A percentile compares a stretch with the other conserved stretches of the same genome.
phyloP scores from a whole-genome alignment of 2,797 vertebrate species.

The Pseudomugil gertrudae region DNA sequence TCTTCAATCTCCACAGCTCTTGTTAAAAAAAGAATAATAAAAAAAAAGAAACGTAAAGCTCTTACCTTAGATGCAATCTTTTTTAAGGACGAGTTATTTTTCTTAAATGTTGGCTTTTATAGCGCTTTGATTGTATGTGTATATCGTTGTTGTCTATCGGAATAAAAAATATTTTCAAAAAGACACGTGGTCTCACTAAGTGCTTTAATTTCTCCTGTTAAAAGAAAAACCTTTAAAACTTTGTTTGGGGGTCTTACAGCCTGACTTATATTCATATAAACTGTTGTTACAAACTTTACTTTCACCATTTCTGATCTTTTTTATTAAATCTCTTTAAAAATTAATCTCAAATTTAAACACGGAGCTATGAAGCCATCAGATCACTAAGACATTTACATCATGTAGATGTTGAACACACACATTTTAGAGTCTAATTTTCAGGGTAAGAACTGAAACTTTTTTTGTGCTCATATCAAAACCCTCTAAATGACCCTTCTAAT shows the following conservation, averaged over 20 bases:
- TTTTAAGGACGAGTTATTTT: constrained; percentile 99
- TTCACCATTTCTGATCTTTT: too few relatives aligned
- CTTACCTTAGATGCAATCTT: constrained; percentile 99
- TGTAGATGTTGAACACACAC: not conserved
- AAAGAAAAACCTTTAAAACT: not conserved
- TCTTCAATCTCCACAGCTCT: constrained; percentile 88
- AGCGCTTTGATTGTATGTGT: constrained; percentile 99
- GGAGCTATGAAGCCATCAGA: not conserved
- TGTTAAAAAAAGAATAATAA: constrained; percentile 30
- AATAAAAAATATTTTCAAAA: constrained; percentile 98
- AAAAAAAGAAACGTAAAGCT: constrained; percentile 85
- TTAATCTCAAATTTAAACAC: not conserved
- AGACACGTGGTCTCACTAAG: constrained; percentile 59
- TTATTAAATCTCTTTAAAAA: not conserved
- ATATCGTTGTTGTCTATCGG: constrained; percentile 95
- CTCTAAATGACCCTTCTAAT: too few relatives aligned
- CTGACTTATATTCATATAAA: not conserved
- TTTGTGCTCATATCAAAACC: not conserved
- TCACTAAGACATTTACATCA: not conserved
- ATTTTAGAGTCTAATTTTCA: not conserved
- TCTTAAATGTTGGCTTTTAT: constrained; percentile 99
- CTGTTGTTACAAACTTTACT: not conserved
- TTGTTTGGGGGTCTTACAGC: not conserved
- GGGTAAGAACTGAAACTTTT: not conserved
- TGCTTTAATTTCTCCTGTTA: constrained; percentile 13